These are phyloP conservation scores for Drosophila pachea DNA, from an alignment of 1,140 invertebrate species.

Conservation along the genomic window DNA sequence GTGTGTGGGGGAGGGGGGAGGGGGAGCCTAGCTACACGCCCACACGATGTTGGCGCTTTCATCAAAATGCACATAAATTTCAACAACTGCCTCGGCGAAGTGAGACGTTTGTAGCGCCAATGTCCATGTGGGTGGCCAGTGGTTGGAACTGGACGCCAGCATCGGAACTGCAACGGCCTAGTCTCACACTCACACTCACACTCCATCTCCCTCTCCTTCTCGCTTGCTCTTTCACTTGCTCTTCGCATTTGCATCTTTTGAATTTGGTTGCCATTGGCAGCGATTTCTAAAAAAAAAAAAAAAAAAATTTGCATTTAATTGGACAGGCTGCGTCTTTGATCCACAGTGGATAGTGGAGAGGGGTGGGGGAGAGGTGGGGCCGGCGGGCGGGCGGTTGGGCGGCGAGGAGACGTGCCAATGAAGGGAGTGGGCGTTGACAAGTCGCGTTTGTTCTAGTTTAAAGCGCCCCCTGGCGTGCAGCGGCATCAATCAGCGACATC, in stretches of 20 bases:
- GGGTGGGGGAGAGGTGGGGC: no score
- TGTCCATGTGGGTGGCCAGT: conserved; percentile 68
- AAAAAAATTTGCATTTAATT: conserved; percentile 75
- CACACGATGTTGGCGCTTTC: conserved; percentile 58
- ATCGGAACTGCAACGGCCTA: background rate
- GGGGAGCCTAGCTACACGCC: conserved; percentile 42
- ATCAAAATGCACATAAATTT: conserved; percentile 77
- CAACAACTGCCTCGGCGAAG: conserved; percentile 45
- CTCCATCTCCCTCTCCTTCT: conserved; percentile 11
- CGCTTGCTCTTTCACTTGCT: conserved; percentile 8
- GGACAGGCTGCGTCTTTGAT: conserved; percentile 34
- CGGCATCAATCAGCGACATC: conserved; percentile 55
- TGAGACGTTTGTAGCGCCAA: conserved; percentile 68
- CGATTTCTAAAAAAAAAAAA: conserved; percentile 70
- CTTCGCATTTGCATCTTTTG: conserved; percentile 28
- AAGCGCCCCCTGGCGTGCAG: conserved; percentile 44
- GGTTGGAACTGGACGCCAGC: conserved; percentile 37
- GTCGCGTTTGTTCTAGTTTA: conserved; percentile 67
- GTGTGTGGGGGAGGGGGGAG: no score
- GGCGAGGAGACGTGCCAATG: background rate
- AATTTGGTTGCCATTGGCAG: conserved; percentile 32
- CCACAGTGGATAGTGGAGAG: no score
- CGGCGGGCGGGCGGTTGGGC: no score
- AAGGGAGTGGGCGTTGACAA: conserved; percentile 47
- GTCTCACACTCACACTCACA: background rate